Evolutionary conservation across 2,113 vertebrate genomes (phyloP).

Genomic region (Callorhinus ursinus): DNA sequence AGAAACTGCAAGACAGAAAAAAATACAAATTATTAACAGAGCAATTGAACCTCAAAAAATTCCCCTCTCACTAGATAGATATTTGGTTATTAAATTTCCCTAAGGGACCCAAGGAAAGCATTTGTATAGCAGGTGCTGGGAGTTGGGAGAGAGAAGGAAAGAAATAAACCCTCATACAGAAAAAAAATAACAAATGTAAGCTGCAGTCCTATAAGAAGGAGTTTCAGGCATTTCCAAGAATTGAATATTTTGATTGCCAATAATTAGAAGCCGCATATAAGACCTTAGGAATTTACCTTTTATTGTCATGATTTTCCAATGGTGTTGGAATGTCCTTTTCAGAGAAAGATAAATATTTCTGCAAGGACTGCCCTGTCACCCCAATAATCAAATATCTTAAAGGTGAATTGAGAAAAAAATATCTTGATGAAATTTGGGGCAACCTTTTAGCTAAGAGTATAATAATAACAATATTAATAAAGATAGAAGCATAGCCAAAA

Average conservation of each 20-base stretch:
- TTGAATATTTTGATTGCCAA: constrained; percentile 53
- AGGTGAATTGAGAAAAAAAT: constrained; percentile 45
- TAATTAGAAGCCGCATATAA: constrained; percentile 56
- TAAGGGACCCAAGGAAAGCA: not conserved
- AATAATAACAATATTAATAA: constrained; percentile 50
- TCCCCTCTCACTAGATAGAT: not conserved
- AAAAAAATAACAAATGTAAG: not conserved
- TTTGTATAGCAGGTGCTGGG: not conserved
- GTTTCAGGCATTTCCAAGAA: constrained; percentile 64
- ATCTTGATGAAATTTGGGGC: constrained; percentile 55
- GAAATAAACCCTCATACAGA: not conserved
- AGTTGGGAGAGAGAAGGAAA: not conserved
- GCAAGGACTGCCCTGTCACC: not conserved
- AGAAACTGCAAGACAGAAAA: not conserved
- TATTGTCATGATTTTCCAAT: constrained; percentile 77
- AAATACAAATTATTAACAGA: not conserved
- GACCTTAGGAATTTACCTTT: constrained; percentile 76
- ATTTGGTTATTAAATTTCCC: constrained; percentile 59
- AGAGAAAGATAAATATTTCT: constrained; percentile 65
- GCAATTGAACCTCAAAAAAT: not conserved
- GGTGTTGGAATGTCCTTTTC: constrained; percentile 67
- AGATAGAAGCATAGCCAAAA: not conserved
- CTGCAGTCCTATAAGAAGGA: constrained; percentile 45
- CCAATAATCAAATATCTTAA: constrained; percentile 59
- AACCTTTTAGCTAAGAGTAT: constrained; percentile 51